Percentiles rank a stretch among this genome's conserved stretches.
phyloP scores from a whole-genome alignment of 2,797 vertebrate genomes.

The Hyperoplus lanceolatus region DNA sequence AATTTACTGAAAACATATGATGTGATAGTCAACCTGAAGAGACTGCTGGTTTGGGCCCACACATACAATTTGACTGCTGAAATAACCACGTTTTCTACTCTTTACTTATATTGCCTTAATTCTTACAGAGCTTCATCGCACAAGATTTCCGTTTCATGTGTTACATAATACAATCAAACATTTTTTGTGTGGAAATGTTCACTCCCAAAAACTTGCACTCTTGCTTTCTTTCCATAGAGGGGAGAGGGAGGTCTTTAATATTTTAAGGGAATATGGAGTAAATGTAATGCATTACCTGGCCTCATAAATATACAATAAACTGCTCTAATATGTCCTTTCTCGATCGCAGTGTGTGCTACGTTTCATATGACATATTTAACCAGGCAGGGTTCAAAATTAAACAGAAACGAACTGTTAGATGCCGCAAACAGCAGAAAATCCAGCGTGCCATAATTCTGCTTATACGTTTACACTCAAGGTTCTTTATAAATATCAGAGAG shows the following conservation, averaged over 20 bases:
- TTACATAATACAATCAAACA: no score
- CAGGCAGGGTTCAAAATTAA: background rate
- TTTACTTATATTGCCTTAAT: background rate
- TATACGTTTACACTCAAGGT: background rate
- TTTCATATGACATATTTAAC: background rate
- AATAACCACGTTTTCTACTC: background rate
- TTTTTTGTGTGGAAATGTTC: background rate
- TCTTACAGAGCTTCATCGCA: background rate
- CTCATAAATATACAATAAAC: slow-evolving; percentile 73
- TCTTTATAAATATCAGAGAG: slow-evolving; percentile 1
- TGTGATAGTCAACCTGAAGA: background rate
- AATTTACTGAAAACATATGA: background rate
- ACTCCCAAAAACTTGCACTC: background rate
- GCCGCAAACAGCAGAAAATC: background rate
- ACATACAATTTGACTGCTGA: background rate
- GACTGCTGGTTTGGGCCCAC: background rate
- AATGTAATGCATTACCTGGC: slow-evolving; percentile 66
- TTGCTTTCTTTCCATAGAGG: slow-evolving; percentile 15
- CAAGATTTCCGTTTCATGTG: background rate
- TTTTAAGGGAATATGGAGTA: slow-evolving; percentile 72
- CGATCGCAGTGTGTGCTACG: background rate
- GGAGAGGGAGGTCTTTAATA: slow-evolving; percentile 64
- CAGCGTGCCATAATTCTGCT: background rate
- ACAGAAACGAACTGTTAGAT: background rate
- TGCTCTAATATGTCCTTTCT: slow-evolving; percentile 52